A percentile compares a stretch with the other conserved stretches of the same genome.
Conservation (phyloP, 2,888 invertebrate genomes). For the Arge pagana region DNA sequence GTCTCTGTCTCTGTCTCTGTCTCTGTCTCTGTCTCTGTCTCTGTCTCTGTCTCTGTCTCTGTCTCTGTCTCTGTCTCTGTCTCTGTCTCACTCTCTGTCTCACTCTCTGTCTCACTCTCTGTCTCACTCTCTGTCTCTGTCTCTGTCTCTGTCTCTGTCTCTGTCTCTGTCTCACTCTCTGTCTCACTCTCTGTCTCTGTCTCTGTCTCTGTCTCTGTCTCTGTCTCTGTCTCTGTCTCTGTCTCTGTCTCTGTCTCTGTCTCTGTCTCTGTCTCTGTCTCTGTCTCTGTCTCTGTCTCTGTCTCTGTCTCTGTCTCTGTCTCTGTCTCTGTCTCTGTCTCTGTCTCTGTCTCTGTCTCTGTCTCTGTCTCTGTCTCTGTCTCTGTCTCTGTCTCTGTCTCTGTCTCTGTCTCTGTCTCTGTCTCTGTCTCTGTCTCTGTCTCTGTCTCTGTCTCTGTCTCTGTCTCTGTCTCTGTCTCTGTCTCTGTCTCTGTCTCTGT, state of each 20-base stretch:
- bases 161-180: background rate
- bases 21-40: background rate
- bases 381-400: background rate
- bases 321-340: background rate
- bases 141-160: background rate
- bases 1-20: background rate
- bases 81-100: background rate
- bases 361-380: background rate
- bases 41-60: background rate
- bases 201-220: background rate
- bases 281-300: background rate
- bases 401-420: background rate
- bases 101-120: background rate
- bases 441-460: conserved; percentile 3
- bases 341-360: background rate
- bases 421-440: background rate
- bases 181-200: too few relatives aligned
- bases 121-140: background rate
- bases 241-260: background rate
- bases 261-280: background rate
- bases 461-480: conserved; percentile 15
- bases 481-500: conserved; percentile 9
- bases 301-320: background rate
- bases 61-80: background rate
- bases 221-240: background rate